These are phyloP conservation scores for Leguminivora glycinivorella DNA, from an alignment of 1,140 invertebrate genomes.

Conservation along the genomic window DNA sequence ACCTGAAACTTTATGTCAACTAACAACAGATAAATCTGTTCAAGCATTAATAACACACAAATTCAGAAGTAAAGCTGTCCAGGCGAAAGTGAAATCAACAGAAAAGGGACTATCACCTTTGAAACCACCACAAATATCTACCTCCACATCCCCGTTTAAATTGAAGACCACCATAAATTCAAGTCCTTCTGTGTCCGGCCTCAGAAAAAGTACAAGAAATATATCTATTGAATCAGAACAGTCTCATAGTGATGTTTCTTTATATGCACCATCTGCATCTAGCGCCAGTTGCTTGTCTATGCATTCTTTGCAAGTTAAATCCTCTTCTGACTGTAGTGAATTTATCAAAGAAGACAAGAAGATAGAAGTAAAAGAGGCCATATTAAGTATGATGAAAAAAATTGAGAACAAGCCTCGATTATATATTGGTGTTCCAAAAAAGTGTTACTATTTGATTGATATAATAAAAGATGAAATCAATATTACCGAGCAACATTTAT, in stretches of 20 bases:
- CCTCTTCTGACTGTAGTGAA: slow-evolving; percentile 29
- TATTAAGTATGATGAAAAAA: slow-evolving; percentile 1
- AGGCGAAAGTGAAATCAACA: slow-evolving; percentile 18
- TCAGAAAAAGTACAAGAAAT: not conserved
- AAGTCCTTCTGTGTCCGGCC: not conserved
- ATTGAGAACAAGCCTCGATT: slow-evolving; percentile 6
- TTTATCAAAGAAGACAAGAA: slow-evolving; percentile 27
- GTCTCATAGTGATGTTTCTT: slow-evolving; percentile 12
- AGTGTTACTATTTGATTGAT: slow-evolving; percentile 28
- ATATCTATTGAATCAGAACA: not conserved
- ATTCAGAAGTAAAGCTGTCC: not conserved
- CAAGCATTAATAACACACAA: not conserved
- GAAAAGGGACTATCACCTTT: slow-evolving; percentile 31
- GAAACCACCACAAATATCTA: slow-evolving; percentile 32
- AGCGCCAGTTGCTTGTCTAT: slow-evolving; percentile 4
- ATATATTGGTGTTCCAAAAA: slow-evolving; percentile 24
- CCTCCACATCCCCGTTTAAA: slow-evolving; percentile 37
- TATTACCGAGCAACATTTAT: slow-evolving; percentile 21
- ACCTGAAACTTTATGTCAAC: not conserved
- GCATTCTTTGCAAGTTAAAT: slow-evolving; percentile 15
- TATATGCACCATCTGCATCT: not conserved
- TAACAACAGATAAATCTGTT: not conserved
- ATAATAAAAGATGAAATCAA: slow-evolving; percentile 9
- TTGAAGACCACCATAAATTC: slow-evolving; percentile 22
- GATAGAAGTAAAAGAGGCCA: not conserved